Conservation (phyloP, 2,888 invertebrate genomes). For the Amiota minor region DNA sequence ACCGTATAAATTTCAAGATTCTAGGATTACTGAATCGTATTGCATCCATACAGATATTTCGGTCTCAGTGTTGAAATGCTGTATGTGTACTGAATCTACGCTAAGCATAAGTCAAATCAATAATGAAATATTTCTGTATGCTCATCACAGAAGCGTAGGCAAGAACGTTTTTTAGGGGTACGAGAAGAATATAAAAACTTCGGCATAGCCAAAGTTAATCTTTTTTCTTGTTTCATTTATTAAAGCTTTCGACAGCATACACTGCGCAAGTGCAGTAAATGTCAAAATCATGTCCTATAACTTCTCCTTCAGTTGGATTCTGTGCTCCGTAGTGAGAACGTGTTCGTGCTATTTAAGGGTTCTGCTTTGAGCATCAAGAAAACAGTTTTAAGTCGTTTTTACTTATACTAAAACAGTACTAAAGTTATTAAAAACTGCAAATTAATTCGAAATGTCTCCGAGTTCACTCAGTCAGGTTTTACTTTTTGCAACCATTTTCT, state of each 20-base stretch:
- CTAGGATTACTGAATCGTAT: no score
- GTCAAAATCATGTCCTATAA: conserved; percentile 55
- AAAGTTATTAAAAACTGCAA: conserved; percentile 7
- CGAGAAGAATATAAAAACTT: no score
- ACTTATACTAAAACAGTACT: conserved; percentile 4
- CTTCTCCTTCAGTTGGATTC: conserved; percentile 14
- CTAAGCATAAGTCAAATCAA: no score
- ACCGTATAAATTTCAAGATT: no score
- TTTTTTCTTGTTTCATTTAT: no score
- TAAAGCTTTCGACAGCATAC: conserved; percentile 41
- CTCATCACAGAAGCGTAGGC: no score
- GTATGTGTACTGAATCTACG: no score
- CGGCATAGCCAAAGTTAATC: no score
- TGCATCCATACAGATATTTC: no score
- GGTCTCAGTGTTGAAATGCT: no score
- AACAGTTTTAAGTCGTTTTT: conserved; percentile 45
- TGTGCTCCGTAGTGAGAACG: conserved; percentile 58
- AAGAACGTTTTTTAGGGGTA: no score
- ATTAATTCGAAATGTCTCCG: background rate
- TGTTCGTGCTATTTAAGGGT: conserved; percentile 48
- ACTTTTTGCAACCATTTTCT: conserved; percentile 41
- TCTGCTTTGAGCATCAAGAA: conserved; percentile 35
- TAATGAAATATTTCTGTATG: no score
- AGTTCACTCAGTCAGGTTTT: conserved; percentile 32
- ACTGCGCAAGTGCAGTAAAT: conserved; percentile 47